Percentiles rank a stretch among this genome's conserved stretches.
These are phyloP conservation scores for Sphyrna mokarran DNA, from an alignment of 2,113 vertebrate genomes.

Conservation along the genomic window DNA sequence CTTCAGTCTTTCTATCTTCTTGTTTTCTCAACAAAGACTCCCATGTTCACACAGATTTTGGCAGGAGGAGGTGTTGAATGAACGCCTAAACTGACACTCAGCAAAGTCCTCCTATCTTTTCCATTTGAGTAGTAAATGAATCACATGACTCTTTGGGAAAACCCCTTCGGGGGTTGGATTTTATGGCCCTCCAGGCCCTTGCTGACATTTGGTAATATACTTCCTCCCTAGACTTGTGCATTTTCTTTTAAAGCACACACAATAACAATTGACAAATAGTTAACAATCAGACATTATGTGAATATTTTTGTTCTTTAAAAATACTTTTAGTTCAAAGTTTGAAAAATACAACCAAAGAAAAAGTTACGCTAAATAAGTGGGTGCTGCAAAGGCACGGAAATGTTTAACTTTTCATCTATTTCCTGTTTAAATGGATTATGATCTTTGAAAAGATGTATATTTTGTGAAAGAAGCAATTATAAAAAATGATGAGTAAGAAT, in stretches of 20 bases:
- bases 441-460: background rate
- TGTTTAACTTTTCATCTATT: background rate
- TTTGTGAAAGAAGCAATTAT: background rate
- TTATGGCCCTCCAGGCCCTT: background rate
- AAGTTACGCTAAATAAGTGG: background rate
- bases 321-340: background rate
- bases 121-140: background rate
- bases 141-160: constrained; percentile 24
- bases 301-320: background rate
- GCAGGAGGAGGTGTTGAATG: background rate
- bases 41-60: background rate
- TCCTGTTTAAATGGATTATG: constrained; percentile 28
- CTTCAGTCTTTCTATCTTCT: background rate
- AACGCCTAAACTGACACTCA: background rate
- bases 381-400: background rate
- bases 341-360: background rate
- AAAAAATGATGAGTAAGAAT: background rate
- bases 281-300: background rate
- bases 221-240: background rate
- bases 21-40: background rate
- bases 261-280: background rate
- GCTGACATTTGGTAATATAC: background rate
- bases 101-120: background rate
- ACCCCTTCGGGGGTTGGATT: background rate
- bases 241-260: background rate